Conservation (phyloP, 1,140 invertebrate species). For the Caenorhabditis tropicalis region DNA sequence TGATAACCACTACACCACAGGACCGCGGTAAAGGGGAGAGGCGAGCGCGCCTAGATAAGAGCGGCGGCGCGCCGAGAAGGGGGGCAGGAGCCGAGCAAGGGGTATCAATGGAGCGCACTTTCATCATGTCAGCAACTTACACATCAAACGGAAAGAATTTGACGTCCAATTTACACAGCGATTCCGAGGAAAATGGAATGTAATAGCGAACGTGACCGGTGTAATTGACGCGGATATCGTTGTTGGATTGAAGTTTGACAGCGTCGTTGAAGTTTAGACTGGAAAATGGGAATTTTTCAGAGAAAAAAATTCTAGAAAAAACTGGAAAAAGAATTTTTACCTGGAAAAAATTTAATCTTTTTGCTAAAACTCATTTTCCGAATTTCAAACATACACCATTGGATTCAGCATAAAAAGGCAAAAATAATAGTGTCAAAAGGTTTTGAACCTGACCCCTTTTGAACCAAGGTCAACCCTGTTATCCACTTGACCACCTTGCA, state of each 20-base stretch:
- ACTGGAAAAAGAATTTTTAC: neutral
- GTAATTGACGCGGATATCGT: constrained; percentile 71
- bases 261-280: constrained; percentile 70
- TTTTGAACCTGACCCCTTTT: too few species aligned
- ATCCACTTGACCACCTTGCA: too few species aligned
- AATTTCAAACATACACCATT: neutral
- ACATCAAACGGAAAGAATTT: constrained; percentile 72
- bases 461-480: too few species aligned
- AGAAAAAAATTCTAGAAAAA: neutral
- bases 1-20: constrained; percentile 63
- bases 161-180: constrained; percentile 67
- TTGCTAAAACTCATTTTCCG: neutral
- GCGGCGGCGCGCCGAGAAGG: neutral
- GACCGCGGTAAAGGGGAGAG: neutral
- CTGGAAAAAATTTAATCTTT: neutral
- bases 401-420: too few species aligned
- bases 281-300: constrained; percentile 20
- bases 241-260: constrained; percentile 70
- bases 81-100: neutral
- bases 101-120: too few species aligned
- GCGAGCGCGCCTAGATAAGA: neutral
- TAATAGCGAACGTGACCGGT: constrained; percentile 69
- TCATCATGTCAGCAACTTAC: too few species aligned
- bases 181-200: constrained; percentile 67
- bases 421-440: too few species aligned